These are phyloP conservation scores for Monopis laevigella DNA, from an alignment of 2,888 invertebrate genomes.

Conservation along the genomic window DNA sequence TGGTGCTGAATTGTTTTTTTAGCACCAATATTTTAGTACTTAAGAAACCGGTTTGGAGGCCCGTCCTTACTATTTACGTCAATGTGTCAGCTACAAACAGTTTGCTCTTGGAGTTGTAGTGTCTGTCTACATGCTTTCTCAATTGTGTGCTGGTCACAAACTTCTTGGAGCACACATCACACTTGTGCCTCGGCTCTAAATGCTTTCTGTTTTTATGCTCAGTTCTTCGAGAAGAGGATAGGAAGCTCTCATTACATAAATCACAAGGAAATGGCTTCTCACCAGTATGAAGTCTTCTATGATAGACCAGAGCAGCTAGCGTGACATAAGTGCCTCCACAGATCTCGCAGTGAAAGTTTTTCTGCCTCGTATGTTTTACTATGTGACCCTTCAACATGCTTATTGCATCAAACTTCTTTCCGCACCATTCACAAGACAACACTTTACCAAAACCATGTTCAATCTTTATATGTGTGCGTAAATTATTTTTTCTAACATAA, in stretches of 20 bases:
- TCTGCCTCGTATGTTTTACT: slow-evolving; percentile 48
- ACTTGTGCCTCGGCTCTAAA: slow-evolving; percentile 40
- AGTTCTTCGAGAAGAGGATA: slow-evolving; percentile 45
- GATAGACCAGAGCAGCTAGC: slow-evolving; percentile 40
- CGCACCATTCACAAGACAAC: slow-evolving; percentile 42
- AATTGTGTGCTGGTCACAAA: slow-evolving; percentile 35
- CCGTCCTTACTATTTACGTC: too few relatives aligned
- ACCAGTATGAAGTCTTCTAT: slow-evolving; percentile 47
- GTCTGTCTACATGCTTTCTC: slow-evolving; percentile 37
- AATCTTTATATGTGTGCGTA: slow-evolving; percentile 38
- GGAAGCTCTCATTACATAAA: slow-evolving; percentile 41
- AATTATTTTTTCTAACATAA: slow-evolving; percentile 36
- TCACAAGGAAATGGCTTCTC: slow-evolving; percentile 48
- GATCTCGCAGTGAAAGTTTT: slow-evolving; percentile 39
- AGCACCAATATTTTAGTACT: too few relatives aligned
- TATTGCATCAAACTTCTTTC: slow-evolving; percentile 42
- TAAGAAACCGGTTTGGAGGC: too few relatives aligned
- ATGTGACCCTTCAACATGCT: slow-evolving; percentile 42
- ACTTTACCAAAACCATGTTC: slow-evolving; percentile 43
- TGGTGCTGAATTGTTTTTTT: too few relatives aligned
- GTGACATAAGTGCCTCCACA: slow-evolving; percentile 49
- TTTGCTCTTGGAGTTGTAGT: slow-evolving; percentile 46
- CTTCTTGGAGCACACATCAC: slow-evolving; percentile 38
- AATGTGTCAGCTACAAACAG: slow-evolving; percentile 30
- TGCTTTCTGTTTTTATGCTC: slow-evolving; percentile 44